These are phyloP conservation scores for Sebastes minor DNA, from an alignment of 2,797 vertebrate species.

Conservation along the genomic window DNA sequence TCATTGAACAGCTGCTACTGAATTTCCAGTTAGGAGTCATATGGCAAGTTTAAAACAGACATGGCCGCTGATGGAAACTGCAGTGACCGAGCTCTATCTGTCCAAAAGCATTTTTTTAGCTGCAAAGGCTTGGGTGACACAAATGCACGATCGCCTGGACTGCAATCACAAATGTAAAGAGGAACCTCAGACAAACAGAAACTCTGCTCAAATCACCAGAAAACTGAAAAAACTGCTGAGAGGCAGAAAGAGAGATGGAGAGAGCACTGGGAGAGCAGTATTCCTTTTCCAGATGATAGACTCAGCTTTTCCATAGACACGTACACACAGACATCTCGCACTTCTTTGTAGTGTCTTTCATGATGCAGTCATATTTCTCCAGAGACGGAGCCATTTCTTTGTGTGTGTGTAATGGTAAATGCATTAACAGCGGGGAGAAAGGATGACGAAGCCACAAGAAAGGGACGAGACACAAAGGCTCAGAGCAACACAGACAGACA, in stretches of 20 bases:
- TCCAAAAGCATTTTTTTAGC: neutral
- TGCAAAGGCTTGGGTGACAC: slow-evolving; percentile 10
- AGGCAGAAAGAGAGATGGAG: slow-evolving; percentile 48
- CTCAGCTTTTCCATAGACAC: slow-evolving; percentile 76
- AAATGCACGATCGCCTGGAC: slow-evolving; percentile 7
- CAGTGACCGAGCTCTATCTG: neutral
- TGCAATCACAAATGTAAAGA: slow-evolving; percentile 43
- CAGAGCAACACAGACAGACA: slow-evolving; percentile 22
- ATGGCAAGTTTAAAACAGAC: slow-evolving; percentile 33
- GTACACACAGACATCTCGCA: slow-evolving; percentile 34
- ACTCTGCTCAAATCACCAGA: neutral
- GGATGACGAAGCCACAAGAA: slow-evolving; percentile 30
- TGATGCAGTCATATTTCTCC: slow-evolving; percentile 36
- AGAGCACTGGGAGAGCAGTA: slow-evolving; percentile 47
- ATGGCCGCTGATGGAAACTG: slow-evolving; percentile 39
- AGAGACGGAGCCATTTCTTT: slow-evolving; percentile 10
- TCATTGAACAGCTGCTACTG: slow-evolving; percentile 20
- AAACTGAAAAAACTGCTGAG: slow-evolving; percentile 46
- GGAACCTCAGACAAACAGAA: slow-evolving; percentile 44
- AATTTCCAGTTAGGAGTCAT: slow-evolving; percentile 23
- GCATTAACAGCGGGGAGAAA: slow-evolving; percentile 62
- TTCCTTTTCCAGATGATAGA: slow-evolving; percentile 75
- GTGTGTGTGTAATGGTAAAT: slow-evolving; percentile 56
- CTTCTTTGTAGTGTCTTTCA: slow-evolving; percentile 53
- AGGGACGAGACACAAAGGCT: slow-evolving; percentile 34